Conservation (phyloP, 2,797 vertebrate genomes). For the Anisognathus igniventris region DNA sequence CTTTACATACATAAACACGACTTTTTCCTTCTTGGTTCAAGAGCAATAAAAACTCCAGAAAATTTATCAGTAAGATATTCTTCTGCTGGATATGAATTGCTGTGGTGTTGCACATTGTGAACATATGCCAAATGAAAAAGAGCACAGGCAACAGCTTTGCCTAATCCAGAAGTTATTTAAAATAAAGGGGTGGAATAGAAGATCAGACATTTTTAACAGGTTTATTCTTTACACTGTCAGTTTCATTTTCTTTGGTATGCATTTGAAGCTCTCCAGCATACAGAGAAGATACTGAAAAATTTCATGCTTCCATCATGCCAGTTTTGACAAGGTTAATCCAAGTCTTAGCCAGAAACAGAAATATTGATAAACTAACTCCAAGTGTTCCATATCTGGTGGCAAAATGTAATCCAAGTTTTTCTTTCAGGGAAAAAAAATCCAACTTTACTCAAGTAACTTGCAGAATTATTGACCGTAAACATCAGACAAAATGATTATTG, state of each 20-base stretch:
- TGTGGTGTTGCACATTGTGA: not conserved
- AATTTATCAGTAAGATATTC: not conserved
- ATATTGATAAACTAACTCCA: not conserved
- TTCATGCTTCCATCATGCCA: not conserved
- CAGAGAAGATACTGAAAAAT: not conserved
- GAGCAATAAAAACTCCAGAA: not conserved
- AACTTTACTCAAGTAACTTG: not conserved
- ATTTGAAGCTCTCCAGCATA: not conserved
- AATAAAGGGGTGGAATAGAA: not conserved
- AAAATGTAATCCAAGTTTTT: not conserved
- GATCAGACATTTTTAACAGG: not conserved
- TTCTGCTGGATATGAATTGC: not conserved
- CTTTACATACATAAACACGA: not conserved
- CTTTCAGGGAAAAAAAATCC: not conserved
- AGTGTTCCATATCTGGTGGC: not conserved
- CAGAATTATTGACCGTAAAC: not conserved
- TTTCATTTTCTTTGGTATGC: not conserved
- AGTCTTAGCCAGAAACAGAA: not conserved
- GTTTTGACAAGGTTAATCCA: not conserved
- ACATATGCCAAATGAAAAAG: not conserved
- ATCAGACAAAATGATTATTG: not conserved
- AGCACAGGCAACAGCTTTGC: not conserved
- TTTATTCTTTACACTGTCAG: not conserved
- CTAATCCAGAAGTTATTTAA: not conserved
- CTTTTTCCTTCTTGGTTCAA: not conserved